These are phyloP conservation scores for Pheosia tremula DNA, from an alignment of 2,888 invertebrate species.

Conservation along the genomic window DNA sequence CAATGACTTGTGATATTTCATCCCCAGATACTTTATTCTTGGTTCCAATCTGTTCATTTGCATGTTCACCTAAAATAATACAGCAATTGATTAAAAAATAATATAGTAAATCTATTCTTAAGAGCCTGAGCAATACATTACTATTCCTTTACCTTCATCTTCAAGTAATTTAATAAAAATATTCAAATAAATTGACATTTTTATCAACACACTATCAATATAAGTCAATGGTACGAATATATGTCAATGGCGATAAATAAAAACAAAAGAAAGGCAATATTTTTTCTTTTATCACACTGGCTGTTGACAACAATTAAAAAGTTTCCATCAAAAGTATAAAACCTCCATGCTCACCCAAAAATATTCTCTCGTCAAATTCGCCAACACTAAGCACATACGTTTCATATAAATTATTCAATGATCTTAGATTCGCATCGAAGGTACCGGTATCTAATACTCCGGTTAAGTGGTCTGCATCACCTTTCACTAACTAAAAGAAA, in stretches of 20 bases:
- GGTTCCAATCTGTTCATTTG: conserved; percentile 73
- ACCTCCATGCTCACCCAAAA: conserved; percentile 87
- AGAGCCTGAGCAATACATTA: too few relatives aligned
- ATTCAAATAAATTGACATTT: neutral
- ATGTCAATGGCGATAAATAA: neutral
- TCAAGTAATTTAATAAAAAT: conserved; percentile 9
- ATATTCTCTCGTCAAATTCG: conserved; percentile 98
- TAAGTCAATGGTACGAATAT: neutral
- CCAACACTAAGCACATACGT: conserved; percentile 95
- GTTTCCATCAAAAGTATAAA: neutral
- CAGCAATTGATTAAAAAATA: too few relatives aligned
- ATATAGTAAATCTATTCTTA: too few relatives aligned
- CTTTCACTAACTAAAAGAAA: conserved; percentile 87
- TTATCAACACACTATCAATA: neutral
- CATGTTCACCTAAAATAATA: conserved; percentile 73
- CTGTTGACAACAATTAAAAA: neutral
- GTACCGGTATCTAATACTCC: conserved; percentile 91
- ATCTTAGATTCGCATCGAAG: conserved; percentile 94
- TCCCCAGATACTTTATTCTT: conserved; percentile 68
- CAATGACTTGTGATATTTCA: conserved; percentile 77
- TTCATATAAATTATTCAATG: conserved; percentile 94
- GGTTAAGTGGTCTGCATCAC: conserved; percentile 86
- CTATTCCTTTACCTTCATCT: conserved; percentile 20
- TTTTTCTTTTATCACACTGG: neutral
- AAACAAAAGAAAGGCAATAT: neutral